These are phyloP conservation scores for Acleris cristana DNA, from an alignment of 2,888 invertebrate genomes.

Conservation along the genomic window DNA sequence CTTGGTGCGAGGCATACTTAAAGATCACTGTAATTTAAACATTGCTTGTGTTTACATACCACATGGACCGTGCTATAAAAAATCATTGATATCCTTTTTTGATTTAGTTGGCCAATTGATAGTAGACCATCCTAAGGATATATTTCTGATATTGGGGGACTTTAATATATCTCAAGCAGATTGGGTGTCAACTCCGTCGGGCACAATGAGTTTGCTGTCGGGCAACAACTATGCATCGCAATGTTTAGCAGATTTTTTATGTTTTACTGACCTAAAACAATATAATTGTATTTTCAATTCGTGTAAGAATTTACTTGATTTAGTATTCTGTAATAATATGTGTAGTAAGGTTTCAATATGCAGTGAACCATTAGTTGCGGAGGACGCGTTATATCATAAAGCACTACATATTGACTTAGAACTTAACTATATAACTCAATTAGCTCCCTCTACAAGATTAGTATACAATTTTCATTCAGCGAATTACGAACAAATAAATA, in stretches of 20 bases:
- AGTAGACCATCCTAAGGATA: no score
- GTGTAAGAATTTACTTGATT: not conserved
- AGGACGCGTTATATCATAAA: not conserved
- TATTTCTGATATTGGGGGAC: no score
- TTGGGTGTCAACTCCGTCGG: constrained; percentile 3
- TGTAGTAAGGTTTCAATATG: not conserved
- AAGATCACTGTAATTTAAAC: not conserved
- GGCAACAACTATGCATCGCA: constrained; percentile 1
- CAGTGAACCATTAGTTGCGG: not conserved
- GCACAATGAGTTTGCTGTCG: not conserved
- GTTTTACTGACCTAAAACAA: constrained; percentile 1
- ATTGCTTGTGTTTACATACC: constrained; percentile 8
- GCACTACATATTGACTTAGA: no score
- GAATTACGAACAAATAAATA: not conserved
- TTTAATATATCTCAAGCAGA: constrained; percentile 10
- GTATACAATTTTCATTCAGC: not conserved
- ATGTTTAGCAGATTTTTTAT: not conserved
- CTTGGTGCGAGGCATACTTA: not conserved
- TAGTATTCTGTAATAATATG: not conserved
- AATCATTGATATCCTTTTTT: not conserved
- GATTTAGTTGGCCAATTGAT: no score
- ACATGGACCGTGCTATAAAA: not conserved
- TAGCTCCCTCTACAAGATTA: no score
- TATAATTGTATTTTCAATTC: not conserved
- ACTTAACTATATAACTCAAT: no score